Percentiles rank a stretch among this genome's conserved stretches.
These are phyloP conservation scores for Ophion slaviceki DNA, from an alignment of 2,888 invertebrate species.

Conservation along the genomic window DNA sequence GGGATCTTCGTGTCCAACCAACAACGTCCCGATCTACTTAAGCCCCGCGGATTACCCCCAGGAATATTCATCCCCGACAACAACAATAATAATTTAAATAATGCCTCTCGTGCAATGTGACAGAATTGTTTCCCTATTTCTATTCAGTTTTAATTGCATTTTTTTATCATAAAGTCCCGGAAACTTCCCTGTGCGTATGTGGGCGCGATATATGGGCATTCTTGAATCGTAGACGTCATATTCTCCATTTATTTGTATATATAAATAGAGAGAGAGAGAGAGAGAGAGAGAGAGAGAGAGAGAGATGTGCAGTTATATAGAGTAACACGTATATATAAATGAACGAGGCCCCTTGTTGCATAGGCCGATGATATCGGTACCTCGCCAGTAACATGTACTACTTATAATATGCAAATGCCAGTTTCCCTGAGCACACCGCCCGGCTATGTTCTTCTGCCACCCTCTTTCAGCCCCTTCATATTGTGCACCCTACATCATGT, in stretches of 20 bases:
- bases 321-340: constrained; percentile 77
- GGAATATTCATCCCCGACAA: constrained; percentile 70
- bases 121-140: not conserved
- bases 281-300: constrained; percentile 25
- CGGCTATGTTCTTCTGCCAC: constrained; percentile 44
- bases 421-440: constrained; percentile 67
- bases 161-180: not conserved
- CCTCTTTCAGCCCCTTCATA: constrained; percentile 34
- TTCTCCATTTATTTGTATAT: too few species aligned
- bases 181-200: constrained; percentile 19
- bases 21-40: constrained; percentile 78
- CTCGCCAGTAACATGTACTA: constrained; percentile 80
- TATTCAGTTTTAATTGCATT: constrained; percentile 7
- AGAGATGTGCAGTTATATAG: constrained; percentile 57
- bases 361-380: constrained; percentile 78
- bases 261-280: constrained; percentile 60
- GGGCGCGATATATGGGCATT: constrained; percentile 56
- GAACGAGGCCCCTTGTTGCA: constrained; percentile 78
- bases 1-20: constrained; percentile 77
- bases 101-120: not conserved
- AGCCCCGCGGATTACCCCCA: constrained; percentile 69
- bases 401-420: constrained; percentile 83
- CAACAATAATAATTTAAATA: constrained; percentile 41
- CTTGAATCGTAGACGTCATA: too few species aligned
- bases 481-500: constrained; percentile 46